Evolutionary conservation across 2,888 invertebrate species (phyloP).

Genomic region (Thera britannica): DNA sequence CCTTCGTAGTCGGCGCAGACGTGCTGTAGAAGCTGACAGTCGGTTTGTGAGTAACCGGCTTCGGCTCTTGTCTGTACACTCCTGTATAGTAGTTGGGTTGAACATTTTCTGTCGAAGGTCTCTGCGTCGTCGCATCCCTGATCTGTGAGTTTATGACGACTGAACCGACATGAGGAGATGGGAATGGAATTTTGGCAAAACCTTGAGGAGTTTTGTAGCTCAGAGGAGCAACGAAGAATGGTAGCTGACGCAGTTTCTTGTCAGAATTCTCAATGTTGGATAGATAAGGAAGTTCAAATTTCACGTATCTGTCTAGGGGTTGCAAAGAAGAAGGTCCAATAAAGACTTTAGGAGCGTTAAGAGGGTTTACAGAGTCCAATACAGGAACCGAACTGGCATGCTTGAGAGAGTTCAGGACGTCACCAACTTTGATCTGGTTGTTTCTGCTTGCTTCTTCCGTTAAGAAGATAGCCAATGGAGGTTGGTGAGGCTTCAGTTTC

Average conservation of each 20-base stretch:
- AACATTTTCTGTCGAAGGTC: slow-evolving; percentile 41
- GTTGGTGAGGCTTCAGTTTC: slow-evolving; percentile 91
- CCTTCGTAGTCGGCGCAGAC: slow-evolving; percentile 55
- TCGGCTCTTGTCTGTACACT: slow-evolving; percentile 52
- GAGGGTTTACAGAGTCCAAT: slow-evolving; percentile 88
- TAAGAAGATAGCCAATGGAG: slow-evolving; percentile 93
- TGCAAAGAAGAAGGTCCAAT: slow-evolving; percentile 91
- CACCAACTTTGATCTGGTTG: slow-evolving; percentile 85
- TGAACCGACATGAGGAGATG: slow-evolving; percentile 94
- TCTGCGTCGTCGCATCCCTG: slow-evolving; percentile 56
- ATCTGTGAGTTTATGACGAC: slow-evolving; percentile 89
- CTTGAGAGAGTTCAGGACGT: slow-evolving; percentile 89
- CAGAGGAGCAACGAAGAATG: slow-evolving; percentile 94
- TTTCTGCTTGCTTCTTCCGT: slow-evolving; percentile 78
- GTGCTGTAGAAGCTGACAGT: slow-evolving; percentile 69
- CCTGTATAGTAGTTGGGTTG: slow-evolving; percentile 39
- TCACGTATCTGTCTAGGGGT: slow-evolving; percentile 89
- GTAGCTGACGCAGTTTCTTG: slow-evolving; percentile 89
- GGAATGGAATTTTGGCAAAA: slow-evolving; percentile 93
- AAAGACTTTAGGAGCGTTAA: slow-evolving; percentile 90
- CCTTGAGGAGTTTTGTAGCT: slow-evolving; percentile 94
- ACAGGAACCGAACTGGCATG: slow-evolving; percentile 90
- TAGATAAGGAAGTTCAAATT: slow-evolving; percentile 93
- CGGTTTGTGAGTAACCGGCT: slow-evolving; percentile 71
- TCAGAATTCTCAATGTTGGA: slow-evolving; percentile 90